Percentiles rank a stretch among this genome's conserved stretches.
Conservation (phyloP, 2,113 vertebrate genomes). For the Tetraodon nigroviridis region DNA sequence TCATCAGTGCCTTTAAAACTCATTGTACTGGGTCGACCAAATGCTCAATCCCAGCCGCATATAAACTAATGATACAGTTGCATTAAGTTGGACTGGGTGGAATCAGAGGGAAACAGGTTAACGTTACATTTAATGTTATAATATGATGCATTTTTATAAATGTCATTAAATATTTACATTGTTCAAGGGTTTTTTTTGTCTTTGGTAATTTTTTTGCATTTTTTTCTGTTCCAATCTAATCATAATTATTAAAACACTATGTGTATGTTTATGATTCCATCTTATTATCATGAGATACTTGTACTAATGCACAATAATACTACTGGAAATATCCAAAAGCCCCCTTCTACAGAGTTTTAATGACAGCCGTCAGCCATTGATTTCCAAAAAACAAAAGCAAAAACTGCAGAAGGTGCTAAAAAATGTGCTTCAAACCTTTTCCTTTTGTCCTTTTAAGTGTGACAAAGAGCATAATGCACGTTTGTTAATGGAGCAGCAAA, state of each 20-base stretch:
- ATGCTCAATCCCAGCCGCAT: conserved; percentile 45
- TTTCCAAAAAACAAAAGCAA: conserved; percentile 1
- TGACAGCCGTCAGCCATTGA: conserved; percentile 38
- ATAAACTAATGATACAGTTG: conserved; percentile 37
- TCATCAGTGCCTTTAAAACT: conserved; percentile 57
- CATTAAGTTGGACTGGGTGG: conserved; percentile 4
- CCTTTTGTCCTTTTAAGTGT: no score
- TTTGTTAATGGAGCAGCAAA: conserved; percentile 16
- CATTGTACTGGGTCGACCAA: conserved; percentile 60
- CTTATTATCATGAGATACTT: neutral
- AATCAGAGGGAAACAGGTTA: neutral
- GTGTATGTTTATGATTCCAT: neutral
- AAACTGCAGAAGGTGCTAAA: no score
- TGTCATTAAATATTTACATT: conserved; percentile 10
- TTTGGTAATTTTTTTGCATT: conserved; percentile 7
- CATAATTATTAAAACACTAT: conserved; percentile 50
- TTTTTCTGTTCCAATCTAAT: neutral
- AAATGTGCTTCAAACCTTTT: neutral
- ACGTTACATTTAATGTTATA: neutral
- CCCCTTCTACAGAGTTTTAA: conserved; percentile 35
- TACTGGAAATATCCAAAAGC: conserved; percentile 15
- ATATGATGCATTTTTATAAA: conserved; percentile 16
- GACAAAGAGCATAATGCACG: neutral
- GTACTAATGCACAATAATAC: neutral
- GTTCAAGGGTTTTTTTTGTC: conserved; percentile 16